Evolutionary conservation across 2,888 invertebrate genomes (phyloP).

Genomic region (Orchestes rusci): DNA sequence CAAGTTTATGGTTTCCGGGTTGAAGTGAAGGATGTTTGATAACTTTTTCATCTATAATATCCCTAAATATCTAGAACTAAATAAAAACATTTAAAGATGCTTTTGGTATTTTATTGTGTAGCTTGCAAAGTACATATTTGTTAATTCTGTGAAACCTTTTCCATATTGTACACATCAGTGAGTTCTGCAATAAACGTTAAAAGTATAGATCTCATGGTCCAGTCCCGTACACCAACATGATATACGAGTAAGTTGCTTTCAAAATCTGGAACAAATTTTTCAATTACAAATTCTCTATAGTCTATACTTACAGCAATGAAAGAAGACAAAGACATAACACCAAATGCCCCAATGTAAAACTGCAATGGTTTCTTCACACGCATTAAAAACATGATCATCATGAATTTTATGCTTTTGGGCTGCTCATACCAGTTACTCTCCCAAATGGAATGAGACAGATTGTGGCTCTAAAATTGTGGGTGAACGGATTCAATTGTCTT

Average conservation of each 20-base stretch:
- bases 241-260: conserved; percentile 17
- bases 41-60: too few species aligned
- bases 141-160: too few species aligned
- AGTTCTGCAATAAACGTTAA: too few species aligned
- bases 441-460: conserved; percentile 10
- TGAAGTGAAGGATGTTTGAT: too few species aligned
- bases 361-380: conserved; percentile 9
- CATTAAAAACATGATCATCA: conserved; percentile 18
- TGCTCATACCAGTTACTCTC: conserved; percentile 17
- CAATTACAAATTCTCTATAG: background rate
- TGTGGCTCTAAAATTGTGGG: conserved; percentile 9
- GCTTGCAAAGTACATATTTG: too few species aligned
- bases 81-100: too few species aligned
- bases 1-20: too few species aligned
- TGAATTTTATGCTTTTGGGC: conserved; percentile 11
- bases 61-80: too few species aligned
- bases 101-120: too few species aligned
- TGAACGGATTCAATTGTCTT: too few species aligned
- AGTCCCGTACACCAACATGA: conserved; percentile 17
- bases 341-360: conserved; percentile 14
- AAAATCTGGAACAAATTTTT: conserved; percentile 11
- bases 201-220: too few species aligned
- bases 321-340: conserved; percentile 14
- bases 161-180: too few species aligned
- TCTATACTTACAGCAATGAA: conserved; percentile 12